These are phyloP conservation scores for Malachius bipustulatus DNA, from an alignment of 2,888 invertebrate species.

Conservation along the genomic window DNA sequence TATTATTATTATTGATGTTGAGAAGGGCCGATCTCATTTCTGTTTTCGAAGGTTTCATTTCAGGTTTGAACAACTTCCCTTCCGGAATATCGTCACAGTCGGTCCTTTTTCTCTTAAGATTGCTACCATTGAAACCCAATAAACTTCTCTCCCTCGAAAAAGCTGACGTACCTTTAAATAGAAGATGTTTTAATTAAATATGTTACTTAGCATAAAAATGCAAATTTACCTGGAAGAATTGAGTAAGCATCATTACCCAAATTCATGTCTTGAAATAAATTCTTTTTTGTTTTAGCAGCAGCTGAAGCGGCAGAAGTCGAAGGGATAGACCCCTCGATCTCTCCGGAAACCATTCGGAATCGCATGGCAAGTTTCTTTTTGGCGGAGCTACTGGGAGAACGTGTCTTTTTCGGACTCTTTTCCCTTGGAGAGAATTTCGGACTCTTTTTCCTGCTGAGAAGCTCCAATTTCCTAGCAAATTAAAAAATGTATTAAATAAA, in stretches of 20 bases:
- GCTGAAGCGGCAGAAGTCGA: neutral
- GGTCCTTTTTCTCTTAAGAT: slow-evolving; percentile 39
- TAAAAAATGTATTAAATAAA: slow-evolving; percentile 2
- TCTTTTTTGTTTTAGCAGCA: slow-evolving; percentile 44
- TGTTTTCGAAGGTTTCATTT: slow-evolving; percentile 35
- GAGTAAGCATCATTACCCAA: slow-evolving; percentile 19
- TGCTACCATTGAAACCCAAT: neutral
- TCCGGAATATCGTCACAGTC: slow-evolving; percentile 32
- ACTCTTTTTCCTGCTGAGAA: slow-evolving; percentile 32
- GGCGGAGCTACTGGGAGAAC: slow-evolving; percentile 49
- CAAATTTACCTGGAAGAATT: slow-evolving; percentile 21
- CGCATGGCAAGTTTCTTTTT: slow-evolving; percentile 42
- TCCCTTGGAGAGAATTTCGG: slow-evolving; percentile 32
- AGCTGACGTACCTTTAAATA: too few species aligned
- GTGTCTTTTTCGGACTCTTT: slow-evolving; percentile 38
- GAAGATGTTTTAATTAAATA: neutral
- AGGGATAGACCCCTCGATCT: slow-evolving; percentile 22
- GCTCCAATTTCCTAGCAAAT: slow-evolving; percentile 33
- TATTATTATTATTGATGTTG: neutral
- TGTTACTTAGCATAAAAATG: neutral
- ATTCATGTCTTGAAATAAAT: slow-evolving; percentile 61
- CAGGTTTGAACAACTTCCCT: slow-evolving; percentile 45
- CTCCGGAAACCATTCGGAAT: slow-evolving; percentile 26
- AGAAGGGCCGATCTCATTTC: slow-evolving; percentile 7
- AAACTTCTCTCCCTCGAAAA: too few species aligned